Percentiles rank a stretch among this genome's conserved stretches.
phyloP scores from a whole-genome alignment of 2,797 vertebrate species.

The Leptodactylus fallax region DNA sequence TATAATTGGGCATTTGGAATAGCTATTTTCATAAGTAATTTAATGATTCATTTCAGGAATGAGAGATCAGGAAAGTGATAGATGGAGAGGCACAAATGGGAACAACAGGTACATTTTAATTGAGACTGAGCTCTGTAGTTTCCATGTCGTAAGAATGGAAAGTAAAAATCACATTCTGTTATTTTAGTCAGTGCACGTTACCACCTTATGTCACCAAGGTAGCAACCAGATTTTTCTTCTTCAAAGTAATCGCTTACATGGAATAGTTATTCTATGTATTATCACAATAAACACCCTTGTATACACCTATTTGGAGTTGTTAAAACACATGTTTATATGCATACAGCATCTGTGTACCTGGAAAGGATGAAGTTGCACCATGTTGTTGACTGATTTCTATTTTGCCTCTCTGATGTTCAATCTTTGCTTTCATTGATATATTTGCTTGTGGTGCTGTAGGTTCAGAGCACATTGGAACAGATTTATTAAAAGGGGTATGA shows the following conservation, averaged over 20 bases:
- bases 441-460: neutral
- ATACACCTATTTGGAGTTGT: neutral
- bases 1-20: constrained; percentile 25
- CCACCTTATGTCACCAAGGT: neutral
- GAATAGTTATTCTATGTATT: neutral
- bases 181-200: neutral
- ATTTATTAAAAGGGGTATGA: too few relatives aligned
- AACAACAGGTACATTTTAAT: constrained; percentile 32
- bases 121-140: neutral
- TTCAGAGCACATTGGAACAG: too few relatives aligned
- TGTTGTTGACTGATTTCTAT: too few relatives aligned
- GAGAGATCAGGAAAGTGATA: constrained; percentile 4
- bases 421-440: neutral
- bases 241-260: neutral
- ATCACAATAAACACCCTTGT: neutral
- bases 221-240: neutral
- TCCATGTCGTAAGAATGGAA: neutral
- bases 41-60: constrained; percentile 23
- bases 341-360: too few relatives aligned
- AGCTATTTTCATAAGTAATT: constrained; percentile 35
- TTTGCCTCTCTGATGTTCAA: neutral
- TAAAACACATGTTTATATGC: neutral
- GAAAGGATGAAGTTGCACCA: too few relatives aligned
- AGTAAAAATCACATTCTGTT: neutral
- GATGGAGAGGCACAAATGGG: neutral